Evolutionary conservation across 1,140 invertebrate species (phyloP).

Genomic region (Saccostrea glomerata): DNA sequence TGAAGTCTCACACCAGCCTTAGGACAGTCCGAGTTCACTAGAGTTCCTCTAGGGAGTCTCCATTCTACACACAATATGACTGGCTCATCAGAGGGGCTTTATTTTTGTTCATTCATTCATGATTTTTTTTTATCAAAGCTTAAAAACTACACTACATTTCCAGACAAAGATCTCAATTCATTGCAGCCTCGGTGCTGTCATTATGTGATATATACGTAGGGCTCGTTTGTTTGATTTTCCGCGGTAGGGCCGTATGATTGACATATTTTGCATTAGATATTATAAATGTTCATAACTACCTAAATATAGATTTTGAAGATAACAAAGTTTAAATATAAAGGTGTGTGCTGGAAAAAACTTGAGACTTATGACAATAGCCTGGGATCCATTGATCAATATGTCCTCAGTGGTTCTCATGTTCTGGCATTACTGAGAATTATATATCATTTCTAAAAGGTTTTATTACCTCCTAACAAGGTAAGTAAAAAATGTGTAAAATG

Average conservation of each 20-base stretch:
- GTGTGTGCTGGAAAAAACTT: background rate
- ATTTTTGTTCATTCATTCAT: slow-evolving; percentile 25
- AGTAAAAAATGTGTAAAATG: background rate
- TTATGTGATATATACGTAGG: background rate
- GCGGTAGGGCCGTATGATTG: background rate
- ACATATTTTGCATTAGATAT: background rate
- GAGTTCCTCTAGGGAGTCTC: background rate
- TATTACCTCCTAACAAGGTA: background rate
- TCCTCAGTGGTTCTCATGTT: background rate
- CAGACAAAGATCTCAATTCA: background rate
- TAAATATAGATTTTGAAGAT: slow-evolving; percentile 21
- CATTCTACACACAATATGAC: background rate
- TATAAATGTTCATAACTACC: slow-evolving; percentile 2
- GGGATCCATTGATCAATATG: background rate
- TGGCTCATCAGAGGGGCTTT: background rate
- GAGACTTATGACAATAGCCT: background rate
- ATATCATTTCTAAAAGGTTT: background rate
- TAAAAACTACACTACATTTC: background rate
- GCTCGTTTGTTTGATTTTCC: background rate
- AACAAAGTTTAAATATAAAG: background rate
- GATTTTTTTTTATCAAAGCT: slow-evolving; percentile 1
- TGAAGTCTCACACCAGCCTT: background rate
- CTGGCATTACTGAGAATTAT: background rate
- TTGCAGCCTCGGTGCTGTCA: background rate
- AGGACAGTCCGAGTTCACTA: no score